A percentile compares a stretch with the other conserved stretches of the same genome.
These are phyloP conservation scores for Felis catus DNA, from an alignment of 2,113 vertebrate genomes.

Conservation along the genomic window DNA sequence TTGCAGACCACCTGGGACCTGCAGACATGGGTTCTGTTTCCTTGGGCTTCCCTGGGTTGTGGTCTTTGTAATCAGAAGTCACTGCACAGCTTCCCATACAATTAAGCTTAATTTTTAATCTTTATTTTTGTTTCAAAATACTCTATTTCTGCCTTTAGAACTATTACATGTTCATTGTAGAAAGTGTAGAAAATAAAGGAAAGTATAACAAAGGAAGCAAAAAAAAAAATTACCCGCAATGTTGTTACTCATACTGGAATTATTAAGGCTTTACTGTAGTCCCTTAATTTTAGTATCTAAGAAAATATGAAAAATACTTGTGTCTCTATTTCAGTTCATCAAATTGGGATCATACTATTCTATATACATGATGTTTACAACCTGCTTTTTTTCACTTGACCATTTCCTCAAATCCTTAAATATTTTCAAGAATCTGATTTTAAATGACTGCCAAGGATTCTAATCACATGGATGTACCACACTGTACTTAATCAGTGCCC, in stretches of 20 bases:
- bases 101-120: background rate
- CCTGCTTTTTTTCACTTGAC: background rate
- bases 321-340: background rate
- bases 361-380: background rate
- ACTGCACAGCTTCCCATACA: background rate
- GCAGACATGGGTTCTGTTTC: background rate
- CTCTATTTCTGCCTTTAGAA: background rate
- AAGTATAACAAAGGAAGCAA: background rate
- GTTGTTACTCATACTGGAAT: background rate
- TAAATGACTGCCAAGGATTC: background rate
- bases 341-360: background rate
- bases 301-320: background rate
- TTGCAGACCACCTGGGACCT: background rate
- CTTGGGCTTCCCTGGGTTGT: background rate
- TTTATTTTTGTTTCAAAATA: constrained; percentile 11
- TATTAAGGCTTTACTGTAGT: background rate
- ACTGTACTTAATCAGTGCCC: accelerated
- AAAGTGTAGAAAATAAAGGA: constrained; percentile 21
- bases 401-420: background rate
- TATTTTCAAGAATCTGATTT: background rate
- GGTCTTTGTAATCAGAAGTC: background rate
- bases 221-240: background rate
- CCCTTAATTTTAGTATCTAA: background rate
- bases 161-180: background rate
- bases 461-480: background rate